phyloP scores from a whole-genome alignment of 1,140 invertebrate species.

The Eumaeus atala region DNA sequence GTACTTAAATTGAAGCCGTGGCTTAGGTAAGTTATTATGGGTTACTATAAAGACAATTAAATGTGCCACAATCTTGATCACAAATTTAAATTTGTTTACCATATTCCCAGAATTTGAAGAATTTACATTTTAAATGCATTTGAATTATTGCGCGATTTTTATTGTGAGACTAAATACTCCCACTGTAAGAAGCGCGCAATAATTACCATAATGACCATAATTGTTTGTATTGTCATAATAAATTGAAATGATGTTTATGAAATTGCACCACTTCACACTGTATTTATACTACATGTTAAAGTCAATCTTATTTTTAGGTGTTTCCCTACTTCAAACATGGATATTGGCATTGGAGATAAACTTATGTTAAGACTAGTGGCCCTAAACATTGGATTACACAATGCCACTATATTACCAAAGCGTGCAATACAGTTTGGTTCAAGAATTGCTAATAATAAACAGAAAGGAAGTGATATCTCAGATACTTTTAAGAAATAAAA shows the following conservation, averaged over 20 bases:
- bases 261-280: no score
- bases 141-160: background rate
- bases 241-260: no score
- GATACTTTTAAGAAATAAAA: constrained; percentile 20
- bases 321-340: constrained; percentile 76
- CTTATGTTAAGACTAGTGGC: constrained; percentile 88
- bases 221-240: no score
- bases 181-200: no score
- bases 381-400: constrained; percentile 79
- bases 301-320: constrained; percentile 6
- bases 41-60: no score
- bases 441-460: constrained; percentile 92
- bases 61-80: no score
- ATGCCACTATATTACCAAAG: constrained; percentile 85
- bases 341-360: constrained; percentile 92
- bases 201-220: no score
- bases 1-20: constrained; percentile 76
- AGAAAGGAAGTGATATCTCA: constrained; percentile 89
- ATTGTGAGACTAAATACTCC: no score
- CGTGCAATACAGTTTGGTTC: constrained; percentile 97
- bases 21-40: constrained; percentile 78
- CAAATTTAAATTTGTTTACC: no score
- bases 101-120: no score
- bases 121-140: no score
- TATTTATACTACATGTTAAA: background rate